phyloP scores from a whole-genome alignment of 2,888 invertebrate genomes.

The Drosophila diplacantha region DNA sequence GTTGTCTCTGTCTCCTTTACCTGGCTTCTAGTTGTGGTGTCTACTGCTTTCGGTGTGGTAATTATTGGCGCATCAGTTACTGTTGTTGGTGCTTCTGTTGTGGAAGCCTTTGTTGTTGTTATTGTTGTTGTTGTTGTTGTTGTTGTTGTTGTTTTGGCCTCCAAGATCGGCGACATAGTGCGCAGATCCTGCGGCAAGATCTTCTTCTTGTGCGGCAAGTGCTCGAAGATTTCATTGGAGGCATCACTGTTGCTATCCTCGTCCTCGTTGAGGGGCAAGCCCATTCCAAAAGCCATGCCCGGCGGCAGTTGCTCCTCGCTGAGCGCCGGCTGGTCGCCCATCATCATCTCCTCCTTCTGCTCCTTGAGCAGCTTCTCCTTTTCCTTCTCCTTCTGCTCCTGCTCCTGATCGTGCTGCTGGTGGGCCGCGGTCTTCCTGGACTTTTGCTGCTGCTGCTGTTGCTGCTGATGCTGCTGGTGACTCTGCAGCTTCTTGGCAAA shows the following conservation, averaged over 20 bases:
- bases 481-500: constrained; percentile 41
- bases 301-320: constrained; percentile 54
- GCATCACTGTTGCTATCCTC: constrained; percentile 62
- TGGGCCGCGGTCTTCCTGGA: constrained; percentile 15
- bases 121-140: constrained; percentile 13
- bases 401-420: constrained; percentile 25
- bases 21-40: constrained; percentile 5
- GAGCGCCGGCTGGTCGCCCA: constrained; percentile 75
- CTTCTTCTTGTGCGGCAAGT: constrained; percentile 76
- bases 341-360: constrained; percentile 72
- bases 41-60: constrained; percentile 11
- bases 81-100: constrained; percentile 25
- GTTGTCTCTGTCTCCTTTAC: constrained; percentile 15
- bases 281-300: constrained; percentile 17
- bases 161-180: constrained; percentile 55
- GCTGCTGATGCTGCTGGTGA: constrained; percentile 33
- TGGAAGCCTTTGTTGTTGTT: constrained; percentile 21
- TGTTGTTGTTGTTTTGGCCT: constrained; percentile 21
- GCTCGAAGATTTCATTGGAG: constrained; percentile 75
- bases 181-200: constrained; percentile 70
- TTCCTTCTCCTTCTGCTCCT: constrained; percentile 6
- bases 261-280: constrained; percentile 20
- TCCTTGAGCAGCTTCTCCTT: constrained; percentile 14
- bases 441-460: constrained; percentile 34
- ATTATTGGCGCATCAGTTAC: not conserved